These are phyloP conservation scores for Sminthurides aquaticus DNA, from an alignment of 2,888 invertebrate genomes.

Conservation along the genomic window DNA sequence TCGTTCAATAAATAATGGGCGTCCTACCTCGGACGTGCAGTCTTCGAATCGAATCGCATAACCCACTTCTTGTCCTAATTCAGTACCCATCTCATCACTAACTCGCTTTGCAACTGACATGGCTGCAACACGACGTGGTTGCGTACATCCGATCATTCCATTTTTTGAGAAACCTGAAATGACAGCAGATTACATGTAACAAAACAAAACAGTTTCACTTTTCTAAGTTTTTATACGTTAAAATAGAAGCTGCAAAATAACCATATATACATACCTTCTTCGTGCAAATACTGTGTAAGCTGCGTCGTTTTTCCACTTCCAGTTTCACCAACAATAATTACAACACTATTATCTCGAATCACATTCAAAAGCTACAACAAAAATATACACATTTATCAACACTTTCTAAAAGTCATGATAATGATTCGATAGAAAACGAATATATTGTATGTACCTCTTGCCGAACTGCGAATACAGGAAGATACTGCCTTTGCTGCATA, in stretches of 20 bases:
- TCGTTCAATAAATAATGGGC: no score
- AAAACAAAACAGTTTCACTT: no score
- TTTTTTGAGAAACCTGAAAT: constrained; percentile 62
- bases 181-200: no score
- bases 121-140: constrained; percentile 93
- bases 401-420: background rate
- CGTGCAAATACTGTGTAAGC: constrained; percentile 91
- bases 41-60: constrained; percentile 99
- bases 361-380: constrained; percentile 63
- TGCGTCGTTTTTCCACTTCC: constrained; percentile 98
- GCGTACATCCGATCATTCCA: constrained; percentile 96
- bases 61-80: constrained; percentile 84
- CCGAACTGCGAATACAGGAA: constrained; percentile 92
- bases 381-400: background rate
- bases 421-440: background rate
- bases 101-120: constrained; percentile 99
- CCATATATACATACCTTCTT: constrained; percentile 62
- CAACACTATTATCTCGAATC: constrained; percentile 85
- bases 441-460: constrained; percentile 58
- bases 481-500: constrained; percentile 75
- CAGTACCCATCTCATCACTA: constrained; percentile 91
- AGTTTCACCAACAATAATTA: constrained; percentile 90
- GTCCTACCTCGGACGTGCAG: constrained; percentile 74
- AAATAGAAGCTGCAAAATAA: constrained; percentile 5
- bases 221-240: background rate